Evolutionary conservation across 1,140 invertebrate species (phyloP).

Genomic region (Sweltsa coloradensis): DNA sequence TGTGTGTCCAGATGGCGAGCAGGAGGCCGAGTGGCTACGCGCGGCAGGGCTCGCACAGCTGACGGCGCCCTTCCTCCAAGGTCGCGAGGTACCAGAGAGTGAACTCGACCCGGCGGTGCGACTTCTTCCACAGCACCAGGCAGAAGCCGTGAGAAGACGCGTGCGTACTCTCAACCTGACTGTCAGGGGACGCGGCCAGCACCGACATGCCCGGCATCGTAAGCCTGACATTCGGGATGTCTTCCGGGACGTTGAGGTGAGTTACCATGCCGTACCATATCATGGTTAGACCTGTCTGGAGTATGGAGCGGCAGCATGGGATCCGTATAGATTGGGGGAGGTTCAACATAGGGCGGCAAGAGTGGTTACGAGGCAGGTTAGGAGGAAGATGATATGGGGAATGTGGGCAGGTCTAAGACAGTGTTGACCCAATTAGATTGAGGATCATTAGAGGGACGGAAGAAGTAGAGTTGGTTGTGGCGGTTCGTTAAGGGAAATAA

Average conservation of each 20-base stretch:
- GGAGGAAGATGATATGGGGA: too few relatives aligned
- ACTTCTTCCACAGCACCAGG: constrained; percentile 47
- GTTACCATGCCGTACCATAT: too few relatives aligned
- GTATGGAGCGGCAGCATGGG: too few relatives aligned
- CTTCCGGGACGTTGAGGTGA: constrained; percentile 63
- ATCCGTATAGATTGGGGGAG: too few relatives aligned
- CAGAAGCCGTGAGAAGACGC: constrained; percentile 61
- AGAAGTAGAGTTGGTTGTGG: too few relatives aligned
- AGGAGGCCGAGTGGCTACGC: constrained; percentile 43
- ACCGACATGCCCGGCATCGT: constrained; percentile 39
- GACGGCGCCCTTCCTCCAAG: constrained; percentile 42
- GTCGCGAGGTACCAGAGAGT: constrained; percentile 42
- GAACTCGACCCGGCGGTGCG: constrained; percentile 39
- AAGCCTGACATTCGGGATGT: constrained; percentile 66
- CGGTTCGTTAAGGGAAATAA: too few relatives aligned
- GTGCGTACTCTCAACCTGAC: constrained; percentile 67
- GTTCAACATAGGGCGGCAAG: too few relatives aligned
- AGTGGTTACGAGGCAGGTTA: too few relatives aligned
- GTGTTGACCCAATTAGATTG: too few relatives aligned
- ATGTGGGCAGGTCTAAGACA: too few relatives aligned
- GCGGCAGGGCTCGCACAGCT: constrained; percentile 43
- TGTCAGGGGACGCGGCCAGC: constrained; percentile 45
- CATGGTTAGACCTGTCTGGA: too few relatives aligned
- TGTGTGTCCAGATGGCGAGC: constrained; percentile 36
- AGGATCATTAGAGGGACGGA: too few relatives aligned